Conservation (phyloP, 2,113 vertebrate species). For the mouse (Mus musculus) region DNA sequence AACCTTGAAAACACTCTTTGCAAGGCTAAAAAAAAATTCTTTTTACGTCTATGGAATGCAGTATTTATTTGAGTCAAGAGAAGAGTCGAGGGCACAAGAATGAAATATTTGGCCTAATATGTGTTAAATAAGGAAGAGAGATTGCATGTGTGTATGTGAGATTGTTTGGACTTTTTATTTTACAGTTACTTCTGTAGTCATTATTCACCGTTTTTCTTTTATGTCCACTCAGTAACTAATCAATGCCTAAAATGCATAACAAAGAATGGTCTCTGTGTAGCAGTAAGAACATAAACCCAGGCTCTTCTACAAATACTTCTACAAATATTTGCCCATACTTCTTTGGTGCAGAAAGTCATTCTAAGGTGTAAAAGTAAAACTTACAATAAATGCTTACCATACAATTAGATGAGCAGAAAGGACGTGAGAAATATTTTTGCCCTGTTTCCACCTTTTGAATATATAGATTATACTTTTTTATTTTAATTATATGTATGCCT, state of each 20-base stretch:
- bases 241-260: not conserved
- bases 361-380: not conserved
- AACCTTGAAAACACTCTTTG: conserved; percentile 46
- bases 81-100: conserved; percentile 10
- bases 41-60: conserved; percentile 56
- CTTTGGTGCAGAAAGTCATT: not conserved
- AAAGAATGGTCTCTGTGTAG: not conserved
- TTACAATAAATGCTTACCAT: not conserved
- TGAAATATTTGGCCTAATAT: conserved; percentile 54
- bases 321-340: not conserved
- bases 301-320: not conserved
- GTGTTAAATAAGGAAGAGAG: conserved; percentile 50
- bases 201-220: not conserved
- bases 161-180: conserved; percentile 19
- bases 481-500: not conserved
- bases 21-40: conserved; percentile 54
- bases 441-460: not conserved
- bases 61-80: conserved; percentile 43
- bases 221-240: not conserved
- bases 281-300: not conserved
- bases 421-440: not conserved
- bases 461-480: not conserved
- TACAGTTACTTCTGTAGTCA: conserved; percentile 9
- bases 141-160: not conserved
- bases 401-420: not conserved